Percentiles rank a stretch among this genome's conserved stretches.
Evolutionary conservation across 2,888 invertebrate species (phyloP).

Genomic region (Carterocephalus palaemon): DNA sequence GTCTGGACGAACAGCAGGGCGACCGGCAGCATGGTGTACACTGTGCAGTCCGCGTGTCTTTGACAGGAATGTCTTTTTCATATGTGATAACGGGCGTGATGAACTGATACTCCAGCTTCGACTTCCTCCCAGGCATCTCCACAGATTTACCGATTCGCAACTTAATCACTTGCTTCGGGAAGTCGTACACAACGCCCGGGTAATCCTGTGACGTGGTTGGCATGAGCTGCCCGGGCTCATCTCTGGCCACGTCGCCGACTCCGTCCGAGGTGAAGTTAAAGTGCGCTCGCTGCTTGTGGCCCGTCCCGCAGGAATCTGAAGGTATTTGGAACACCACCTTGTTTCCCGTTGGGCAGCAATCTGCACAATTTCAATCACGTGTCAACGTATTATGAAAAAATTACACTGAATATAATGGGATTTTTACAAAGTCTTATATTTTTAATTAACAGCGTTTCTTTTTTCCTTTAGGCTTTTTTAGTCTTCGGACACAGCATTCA

Average conservation of each 20-base stretch:
- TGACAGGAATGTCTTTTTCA: conserved; percentile 50
- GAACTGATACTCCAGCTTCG: conserved; percentile 67
- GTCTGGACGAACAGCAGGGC: conserved; percentile 35
- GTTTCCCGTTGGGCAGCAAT: conserved; percentile 74
- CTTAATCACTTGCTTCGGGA: conserved; percentile 62
- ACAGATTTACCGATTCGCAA: conserved; percentile 59
- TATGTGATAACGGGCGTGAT: conserved; percentile 53
- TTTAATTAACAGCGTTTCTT: conserved; percentile 33
- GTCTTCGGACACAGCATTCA: conserved; percentile 48
- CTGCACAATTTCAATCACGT: conserved; percentile 56
- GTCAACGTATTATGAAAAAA: conserved; percentile 9
- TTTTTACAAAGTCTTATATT: neutral
- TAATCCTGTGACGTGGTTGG: conserved; percentile 51
- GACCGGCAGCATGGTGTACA: conserved; percentile 44
- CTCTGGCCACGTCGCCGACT: conserved; percentile 60
- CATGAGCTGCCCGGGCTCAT: conserved; percentile 58
- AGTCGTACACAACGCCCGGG: conserved; percentile 61
- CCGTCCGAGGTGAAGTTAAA: conserved; percentile 67
- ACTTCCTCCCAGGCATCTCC: conserved; percentile 63
- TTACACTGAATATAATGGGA: conserved; percentile 14
- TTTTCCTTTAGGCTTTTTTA: conserved; percentile 45
- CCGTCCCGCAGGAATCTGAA: conserved; percentile 56
- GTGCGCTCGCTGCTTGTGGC: conserved; percentile 64
- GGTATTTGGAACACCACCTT: conserved; percentile 72
- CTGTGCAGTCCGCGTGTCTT: conserved; percentile 61